These are phyloP conservation scores for Phataginus tetradactyla DNA, from an alignment of 2,797 vertebrate genomes.

Conservation along the genomic window DNA sequence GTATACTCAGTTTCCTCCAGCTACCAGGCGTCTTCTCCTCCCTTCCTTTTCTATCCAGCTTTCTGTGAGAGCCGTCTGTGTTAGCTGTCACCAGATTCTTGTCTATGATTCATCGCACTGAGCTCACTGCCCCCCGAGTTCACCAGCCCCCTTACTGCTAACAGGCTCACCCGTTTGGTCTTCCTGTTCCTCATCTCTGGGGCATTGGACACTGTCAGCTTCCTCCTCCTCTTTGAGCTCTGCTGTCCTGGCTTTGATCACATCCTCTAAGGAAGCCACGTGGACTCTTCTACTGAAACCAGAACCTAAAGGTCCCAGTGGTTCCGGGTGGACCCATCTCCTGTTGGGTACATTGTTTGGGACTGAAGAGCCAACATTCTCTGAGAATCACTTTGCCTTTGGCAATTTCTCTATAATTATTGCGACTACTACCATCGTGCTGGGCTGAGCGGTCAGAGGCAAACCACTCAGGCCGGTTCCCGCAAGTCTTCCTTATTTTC, in stretches of 20 bases:
- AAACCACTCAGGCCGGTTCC: background rate
- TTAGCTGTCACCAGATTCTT: background rate
- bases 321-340: background rate
- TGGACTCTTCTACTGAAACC: background rate
- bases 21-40: background rate
- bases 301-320: background rate
- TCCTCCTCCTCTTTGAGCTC: background rate
- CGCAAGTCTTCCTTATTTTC: background rate
- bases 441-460: background rate
- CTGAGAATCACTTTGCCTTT: background rate
- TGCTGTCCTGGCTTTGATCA: background rate
- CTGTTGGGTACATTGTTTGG: background rate
- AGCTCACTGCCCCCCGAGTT: background rate
- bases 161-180: background rate
- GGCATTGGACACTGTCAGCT: background rate
- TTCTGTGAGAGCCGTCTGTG: background rate
- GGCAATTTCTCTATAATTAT: background rate
- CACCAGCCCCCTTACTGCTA: background rate
- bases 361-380: background rate
- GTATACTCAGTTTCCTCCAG: background rate
- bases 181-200: background rate
- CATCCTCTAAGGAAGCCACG: background rate
- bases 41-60: background rate
- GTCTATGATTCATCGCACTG: background rate
- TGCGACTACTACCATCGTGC: background rate